Evolutionary conservation across 2,797 vertebrate species (phyloP), one percentile per base, ranked within the genome.

Genomic region (Cercopithecus petaurista): DNA sequence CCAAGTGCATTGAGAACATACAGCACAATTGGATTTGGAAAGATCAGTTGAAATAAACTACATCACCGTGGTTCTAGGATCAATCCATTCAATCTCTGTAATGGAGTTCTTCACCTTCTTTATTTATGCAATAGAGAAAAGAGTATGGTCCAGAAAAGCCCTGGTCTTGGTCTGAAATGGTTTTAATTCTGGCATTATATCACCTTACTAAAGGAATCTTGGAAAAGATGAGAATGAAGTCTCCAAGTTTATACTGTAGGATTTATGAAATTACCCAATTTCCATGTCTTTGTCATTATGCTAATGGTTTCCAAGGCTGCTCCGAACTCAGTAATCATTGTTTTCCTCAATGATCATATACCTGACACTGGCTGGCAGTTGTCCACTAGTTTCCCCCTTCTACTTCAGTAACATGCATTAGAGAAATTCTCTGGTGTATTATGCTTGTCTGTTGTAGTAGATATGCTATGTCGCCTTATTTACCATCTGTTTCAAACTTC

Each of bases 1-100:
- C 97, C 93, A 97, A 96, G 92, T 95, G 85, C 95, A 52, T 57
- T 1, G 39, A 93, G 95, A 97, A 95, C 93, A 67, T 81, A 93
- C 7, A 96, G 92, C 61, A 59, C 93, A 92, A 96, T 67, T 82
- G 28, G 50, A 97, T 95, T 97, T 92, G 77, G 90, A 94, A 94
- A 79, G 92, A 95, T 95, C 57, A 39, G 64, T 76, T 84, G 93
- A 95, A 97, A 95, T 82, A 95, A 94, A 95, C 30, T 73, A 96
- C 59, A 93, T 95, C 57, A 70, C 46, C 75, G 55, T 87, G 59
- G n/a, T 59, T 84, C 80, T 93, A 90, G 79, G 50, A 93, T 93
- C 92, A 87, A 90, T 85, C 6, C 33, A 61, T 24, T 95, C 72
- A 52, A 30, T 96, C 50, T 83, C 76, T 76, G 41, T 88, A 77